phyloP scores from a whole-genome alignment of 2,113 vertebrate species.

The Atrichornis clamosus region DNA sequence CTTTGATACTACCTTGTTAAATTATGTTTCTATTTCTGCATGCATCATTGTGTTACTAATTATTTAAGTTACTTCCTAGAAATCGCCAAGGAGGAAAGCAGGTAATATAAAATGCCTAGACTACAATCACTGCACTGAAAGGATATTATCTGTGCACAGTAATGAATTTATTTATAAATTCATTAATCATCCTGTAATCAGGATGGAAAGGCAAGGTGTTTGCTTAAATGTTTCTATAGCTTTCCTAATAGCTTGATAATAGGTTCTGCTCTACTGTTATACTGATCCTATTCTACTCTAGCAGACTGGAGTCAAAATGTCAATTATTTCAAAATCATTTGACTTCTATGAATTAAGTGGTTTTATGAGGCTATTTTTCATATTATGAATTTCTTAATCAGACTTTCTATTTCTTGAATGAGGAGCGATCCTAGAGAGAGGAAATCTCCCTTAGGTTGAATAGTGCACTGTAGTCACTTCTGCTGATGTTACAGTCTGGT shows the following conservation, averaged over 20 bases:
- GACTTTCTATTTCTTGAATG: neutral
- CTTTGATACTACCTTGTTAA: neutral
- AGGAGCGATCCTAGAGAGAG: neutral
- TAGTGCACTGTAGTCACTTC: neutral
- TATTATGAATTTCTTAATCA: neutral
- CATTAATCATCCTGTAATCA: neutral
- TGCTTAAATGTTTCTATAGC: neutral
- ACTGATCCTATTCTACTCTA: neutral
- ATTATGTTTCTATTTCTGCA: neutral
- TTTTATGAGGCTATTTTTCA: neutral
- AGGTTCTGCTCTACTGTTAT: neutral
- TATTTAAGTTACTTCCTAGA: neutral
- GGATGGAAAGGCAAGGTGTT: neutral
- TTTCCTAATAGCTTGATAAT: neutral
- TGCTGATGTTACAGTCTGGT: neutral
- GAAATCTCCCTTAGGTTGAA: neutral
- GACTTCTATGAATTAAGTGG: neutral
- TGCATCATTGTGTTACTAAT: neutral
- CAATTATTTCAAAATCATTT: neutral
- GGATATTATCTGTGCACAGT: neutral
- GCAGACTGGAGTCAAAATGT: neutral
- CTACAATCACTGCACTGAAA: neutral
- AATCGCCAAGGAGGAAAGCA: neutral
- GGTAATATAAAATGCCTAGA: neutral
- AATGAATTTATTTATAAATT: neutral